Evolutionary conservation across 2,888 invertebrate genomes (phyloP).

Genomic region (Phania funesta): DNA sequence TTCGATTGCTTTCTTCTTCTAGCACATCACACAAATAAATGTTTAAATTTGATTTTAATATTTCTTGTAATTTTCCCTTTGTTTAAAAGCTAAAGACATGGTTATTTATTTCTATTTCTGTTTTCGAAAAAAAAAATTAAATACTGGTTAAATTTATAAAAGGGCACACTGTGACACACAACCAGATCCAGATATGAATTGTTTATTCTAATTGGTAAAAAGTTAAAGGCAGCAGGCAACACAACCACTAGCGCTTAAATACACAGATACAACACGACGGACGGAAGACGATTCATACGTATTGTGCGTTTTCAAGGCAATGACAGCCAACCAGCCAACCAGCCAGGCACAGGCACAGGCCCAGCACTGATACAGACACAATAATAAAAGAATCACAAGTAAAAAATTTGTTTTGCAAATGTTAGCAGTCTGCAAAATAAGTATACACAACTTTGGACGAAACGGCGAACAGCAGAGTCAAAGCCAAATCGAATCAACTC

Average conservation of each 20-base stretch:
- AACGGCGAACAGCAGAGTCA: slow-evolving; percentile 22
- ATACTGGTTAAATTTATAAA: slow-evolving; percentile 12
- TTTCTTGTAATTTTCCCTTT: slow-evolving; percentile 2
- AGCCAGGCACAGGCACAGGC: too few species aligned
- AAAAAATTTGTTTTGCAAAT: slow-evolving; percentile 39
- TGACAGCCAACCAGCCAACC: slow-evolving; percentile 32
- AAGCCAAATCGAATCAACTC: slow-evolving; percentile 36
- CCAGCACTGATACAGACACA: slow-evolving; percentile 30
- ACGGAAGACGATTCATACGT: slow-evolving; percentile 32
- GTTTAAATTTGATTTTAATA: not conserved
- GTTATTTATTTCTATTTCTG: not conserved
- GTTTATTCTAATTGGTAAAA: slow-evolving; percentile 51
- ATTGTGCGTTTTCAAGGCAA: slow-evolving; percentile 48
- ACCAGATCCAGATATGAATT: not conserved
- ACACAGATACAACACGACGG: slow-evolving; percentile 38
- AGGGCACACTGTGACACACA: not conserved
- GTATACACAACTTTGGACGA: slow-evolving; percentile 15
- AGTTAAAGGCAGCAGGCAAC: slow-evolving; percentile 2
- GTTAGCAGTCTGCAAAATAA: slow-evolving; percentile 45
- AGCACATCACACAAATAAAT: not conserved
- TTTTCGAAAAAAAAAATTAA: slow-evolving; percentile 8
- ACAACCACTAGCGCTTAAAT: slow-evolving; percentile 46
- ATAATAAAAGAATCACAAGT: slow-evolving; percentile 32
- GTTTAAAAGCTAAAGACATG: not conserved
- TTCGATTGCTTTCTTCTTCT: slow-evolving; percentile 19